phyloP scores from a whole-genome alignment of 2,797 vertebrate species.

The Anguilla anguilla region DNA sequence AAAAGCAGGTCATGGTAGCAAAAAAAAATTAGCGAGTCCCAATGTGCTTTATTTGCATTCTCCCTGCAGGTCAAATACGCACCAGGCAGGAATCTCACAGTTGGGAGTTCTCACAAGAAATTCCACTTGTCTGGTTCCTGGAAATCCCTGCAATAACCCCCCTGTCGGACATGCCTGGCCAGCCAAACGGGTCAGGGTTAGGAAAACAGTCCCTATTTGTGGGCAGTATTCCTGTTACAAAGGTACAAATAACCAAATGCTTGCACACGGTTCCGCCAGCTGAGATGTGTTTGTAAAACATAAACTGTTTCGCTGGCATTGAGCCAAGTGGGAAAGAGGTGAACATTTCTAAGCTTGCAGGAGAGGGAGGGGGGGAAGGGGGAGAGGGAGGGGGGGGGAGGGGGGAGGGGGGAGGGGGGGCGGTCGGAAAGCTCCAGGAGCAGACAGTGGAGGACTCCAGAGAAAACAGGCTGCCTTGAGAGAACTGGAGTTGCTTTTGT shows the following conservation, averaged over 20 bases:
- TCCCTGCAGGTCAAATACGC: not conserved
- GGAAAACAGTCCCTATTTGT: slow-evolving; percentile 19
- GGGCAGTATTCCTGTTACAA: slow-evolving; percentile 8
- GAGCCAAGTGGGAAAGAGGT: slow-evolving; percentile 68
- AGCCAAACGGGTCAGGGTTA: slow-evolving; percentile 11
- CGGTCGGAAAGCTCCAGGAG: slow-evolving; percentile 22
- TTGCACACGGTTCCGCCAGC: slow-evolving; percentile 14
- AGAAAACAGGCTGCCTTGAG: not conserved
- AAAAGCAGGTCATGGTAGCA: not conserved
- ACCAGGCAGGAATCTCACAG: not conserved
- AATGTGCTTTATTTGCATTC: not conserved
- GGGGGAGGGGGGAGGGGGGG: too few species aligned
- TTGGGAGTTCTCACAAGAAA: slow-evolving; percentile 39
- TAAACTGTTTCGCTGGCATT: slow-evolving; percentile 44
- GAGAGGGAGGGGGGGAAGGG: slow-evolving; percentile 47
- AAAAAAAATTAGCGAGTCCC: not conserved
- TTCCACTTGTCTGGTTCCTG: slow-evolving; percentile 46
- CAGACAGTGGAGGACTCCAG: slow-evolving; percentile 14
- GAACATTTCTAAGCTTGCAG: slow-evolving; percentile 51
- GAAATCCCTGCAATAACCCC: slow-evolving; percentile 45
- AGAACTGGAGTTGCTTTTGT: not conserved
- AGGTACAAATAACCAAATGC: slow-evolving; percentile 4
- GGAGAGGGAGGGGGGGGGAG: not conserved
- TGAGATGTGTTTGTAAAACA: slow-evolving; percentile 11
- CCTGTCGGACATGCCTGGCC: slow-evolving; percentile 14